Evolutionary conservation across 64 coral and sea anemone species (phyloP), one percentile per base, ranked within the genome.

Genomic region (Stichodactyla helianthus): DNA sequence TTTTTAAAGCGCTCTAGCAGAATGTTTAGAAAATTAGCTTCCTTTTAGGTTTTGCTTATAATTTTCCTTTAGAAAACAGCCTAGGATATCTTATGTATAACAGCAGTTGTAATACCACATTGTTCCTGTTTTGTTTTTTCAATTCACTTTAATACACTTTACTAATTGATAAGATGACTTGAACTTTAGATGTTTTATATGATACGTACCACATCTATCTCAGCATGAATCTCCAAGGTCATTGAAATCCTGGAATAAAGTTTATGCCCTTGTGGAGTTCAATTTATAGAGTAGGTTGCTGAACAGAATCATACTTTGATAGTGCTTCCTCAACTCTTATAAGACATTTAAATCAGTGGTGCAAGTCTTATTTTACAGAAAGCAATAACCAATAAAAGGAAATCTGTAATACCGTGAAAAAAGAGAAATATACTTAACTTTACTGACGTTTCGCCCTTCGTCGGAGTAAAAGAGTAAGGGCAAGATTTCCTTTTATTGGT

Each of bases 131-230:
- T n/a, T 65, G 18, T 65, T 22, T 22, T 9, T 6, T 65, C 20
- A 20, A n/a, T n/a, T n/a, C 62, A 5, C 6, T n/a, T n/a, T n/a
- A 65, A 5, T 65, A 65, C 62, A 65, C 10, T 74, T 74, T 74
- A 74, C 25, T 74, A 27, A 74, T 74, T 74, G 22, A 74, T 74
- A 12, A 31, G 68, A 74, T 74, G 68, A 35, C 68, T 74, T 74
- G 68, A 35, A 74, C 68, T 74, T 74, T 74, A 10, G 8, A 7
- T 12, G 68, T 10, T 26, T 6, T 65, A 20, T 65, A 20, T 22
- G 19, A 16, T 18, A 11, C 9, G 14, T 58, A 58, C 5, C 62
- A 65, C 19, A 65, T 28, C 25, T 12, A 74, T 74, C 68, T 11
- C 68, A 74, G 26, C 25, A 74, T 74, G 26, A 23, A 11, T 31